Evolutionary conservation across 2,888 invertebrate genomes (phyloP).

Genomic region (Ophion ventricosus): DNA sequence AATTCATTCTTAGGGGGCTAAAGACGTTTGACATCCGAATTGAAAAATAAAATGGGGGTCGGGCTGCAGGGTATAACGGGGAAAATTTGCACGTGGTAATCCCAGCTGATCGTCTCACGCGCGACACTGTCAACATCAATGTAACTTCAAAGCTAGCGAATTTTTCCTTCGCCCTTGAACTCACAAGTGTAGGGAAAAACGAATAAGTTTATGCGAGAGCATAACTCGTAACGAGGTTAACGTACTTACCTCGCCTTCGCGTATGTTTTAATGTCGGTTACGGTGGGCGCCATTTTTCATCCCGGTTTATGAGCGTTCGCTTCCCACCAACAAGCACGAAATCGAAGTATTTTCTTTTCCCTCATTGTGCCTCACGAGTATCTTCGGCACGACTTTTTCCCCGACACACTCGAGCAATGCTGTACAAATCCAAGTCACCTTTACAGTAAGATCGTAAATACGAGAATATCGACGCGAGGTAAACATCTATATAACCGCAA

Average conservation of each 20-base stretch:
- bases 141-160: neutral
- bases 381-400: neutral
- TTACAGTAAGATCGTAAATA: neutral
- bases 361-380: neutral
- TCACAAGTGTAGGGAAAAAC: neutral
- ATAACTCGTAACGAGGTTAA: neutral
- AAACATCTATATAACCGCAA: too few relatives aligned
- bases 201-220: neutral
- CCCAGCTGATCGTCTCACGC: slow-evolving; percentile 51
- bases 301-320: too few relatives aligned
- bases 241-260: neutral
- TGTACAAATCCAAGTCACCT: neutral
- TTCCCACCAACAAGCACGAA: neutral
- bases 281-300: neutral
- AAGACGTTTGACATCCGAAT: slow-evolving; percentile 14
- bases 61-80: neutral
- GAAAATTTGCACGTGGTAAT: slow-evolving; percentile 45
- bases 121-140: neutral
- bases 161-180: neutral
- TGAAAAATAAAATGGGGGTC: neutral
- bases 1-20: neutral
- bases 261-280: neutral
- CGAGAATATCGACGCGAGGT: neutral
- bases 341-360: neutral
- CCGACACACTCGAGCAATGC: neutral